Base-by-base conservation (phyloP, 2,113 vertebrate species). In the Dasypus novemcinctus region DNA sequence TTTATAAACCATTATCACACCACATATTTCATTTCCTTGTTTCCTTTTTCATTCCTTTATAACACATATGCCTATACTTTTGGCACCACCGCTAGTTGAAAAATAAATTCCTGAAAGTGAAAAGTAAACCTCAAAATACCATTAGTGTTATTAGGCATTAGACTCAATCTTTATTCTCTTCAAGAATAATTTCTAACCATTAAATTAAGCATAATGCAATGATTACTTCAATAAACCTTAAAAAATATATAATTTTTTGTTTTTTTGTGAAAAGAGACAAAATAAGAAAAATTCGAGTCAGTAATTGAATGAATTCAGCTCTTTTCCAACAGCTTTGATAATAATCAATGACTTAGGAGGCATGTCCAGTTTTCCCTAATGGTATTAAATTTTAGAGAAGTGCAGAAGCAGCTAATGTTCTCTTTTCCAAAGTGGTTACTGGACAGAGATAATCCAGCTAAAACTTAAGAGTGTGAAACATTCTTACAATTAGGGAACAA, bases 121-220 rank as follows among this genome's bases (percentile, higher is more conserved):
- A 31, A 8, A 83, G 11, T 14, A 89, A 52, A 71, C 66, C 25
- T 92, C 61, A 87, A 94, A 91, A 83, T 69, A 54, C 12, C 23
- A 29, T 63, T 80, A 68, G 23, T 49, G n/a, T 5, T 27, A 92
- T 68, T 33, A 83, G 59, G 57, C 8, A 69, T 81, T 64, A 15
- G 29, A 88, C 13, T 71, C 78, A 76, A 59, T 83, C 33, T 95
- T 31, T 95, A 36, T 23, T 36, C 18, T 25, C 63, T 91, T 69
- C 41, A 85, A 89, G 84, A 80, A 79, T 27, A 93, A 79, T 91
- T 93, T 78, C 69, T 91, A 87, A 43, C 57, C 13, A 74, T 41
- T 83, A 66, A 78, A 59, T 63, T 41, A 83, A 54, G 41, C 38
- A 81, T 41, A 78, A 59, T 46, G 80, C 66, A 49, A 78, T 82